Evolutionary conservation across 2,113 vertebrate genomes (phyloP).

Genomic region (Probosciger aterrimus): DNA sequence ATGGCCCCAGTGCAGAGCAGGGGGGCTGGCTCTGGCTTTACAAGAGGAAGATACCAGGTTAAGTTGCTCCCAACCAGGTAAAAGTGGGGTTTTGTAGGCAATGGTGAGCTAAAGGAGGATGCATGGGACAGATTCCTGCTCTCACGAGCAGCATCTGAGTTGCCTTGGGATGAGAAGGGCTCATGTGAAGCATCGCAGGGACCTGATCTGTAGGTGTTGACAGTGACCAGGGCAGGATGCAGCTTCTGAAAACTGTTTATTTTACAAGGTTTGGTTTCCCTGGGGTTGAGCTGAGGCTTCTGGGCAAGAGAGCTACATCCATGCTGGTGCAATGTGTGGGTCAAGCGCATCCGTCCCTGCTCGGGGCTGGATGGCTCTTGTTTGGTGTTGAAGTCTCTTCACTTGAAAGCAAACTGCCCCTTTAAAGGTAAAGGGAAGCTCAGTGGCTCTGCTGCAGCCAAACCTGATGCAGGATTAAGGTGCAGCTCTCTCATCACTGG

Average conservation of each 20-base stretch:
- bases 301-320: accelerated
- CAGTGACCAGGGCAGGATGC: background rate
- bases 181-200: background rate
- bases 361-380: accelerated
- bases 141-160: accelerated
- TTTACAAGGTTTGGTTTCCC: background rate
- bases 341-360: too few species aligned
- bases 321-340: accelerated
- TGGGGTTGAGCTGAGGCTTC: background rate
- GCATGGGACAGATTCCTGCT: accelerated
- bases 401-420: background rate
- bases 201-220: background rate
- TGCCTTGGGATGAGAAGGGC: background rate
- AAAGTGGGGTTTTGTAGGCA: background rate
- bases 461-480: accelerated
- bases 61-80: accelerated
- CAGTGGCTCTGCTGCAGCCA: background rate
- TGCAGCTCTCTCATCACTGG: background rate
- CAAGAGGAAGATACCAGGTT: background rate
- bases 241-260: background rate
- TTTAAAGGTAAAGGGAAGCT: background rate
- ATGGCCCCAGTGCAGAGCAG: accelerated
- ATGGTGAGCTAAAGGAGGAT: accelerated
- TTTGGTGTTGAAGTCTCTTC: background rate
- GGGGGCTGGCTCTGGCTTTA: background rate